A percentile compares a stretch with the other conserved stretches of the same genome.
Evolutionary conservation across 2,113 vertebrate genomes (phyloP).

Genomic region (Albula glossodonta): DNA sequence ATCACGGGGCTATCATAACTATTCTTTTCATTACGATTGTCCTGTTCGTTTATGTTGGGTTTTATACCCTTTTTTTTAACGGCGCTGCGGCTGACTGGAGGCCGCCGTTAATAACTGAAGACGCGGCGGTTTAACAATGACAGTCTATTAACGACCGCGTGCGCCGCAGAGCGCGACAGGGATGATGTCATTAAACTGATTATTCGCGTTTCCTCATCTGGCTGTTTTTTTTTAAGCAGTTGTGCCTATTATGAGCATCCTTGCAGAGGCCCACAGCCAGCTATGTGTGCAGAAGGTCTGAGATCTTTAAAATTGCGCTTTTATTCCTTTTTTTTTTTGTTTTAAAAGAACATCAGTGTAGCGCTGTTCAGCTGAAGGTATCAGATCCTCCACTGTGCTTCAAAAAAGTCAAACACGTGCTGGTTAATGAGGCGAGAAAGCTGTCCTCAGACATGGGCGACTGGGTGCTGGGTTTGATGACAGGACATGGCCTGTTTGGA

Average conservation of each 20-base stretch:
- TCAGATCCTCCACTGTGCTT: slow-evolving; percentile 7
- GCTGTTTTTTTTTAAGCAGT: slow-evolving; percentile 41
- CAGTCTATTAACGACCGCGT: slow-evolving; percentile 66
- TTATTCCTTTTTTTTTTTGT: not conserved
- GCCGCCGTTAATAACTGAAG: slow-evolving; percentile 66
- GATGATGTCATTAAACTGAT: slow-evolving; percentile 72
- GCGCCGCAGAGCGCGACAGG: slow-evolving; percentile 59
- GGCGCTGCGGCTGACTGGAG: slow-evolving; percentile 62
- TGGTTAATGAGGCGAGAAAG: not conserved
- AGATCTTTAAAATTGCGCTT: too few relatives aligned
- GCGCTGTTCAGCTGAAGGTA: not conserved
- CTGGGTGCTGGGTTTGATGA: not conserved
- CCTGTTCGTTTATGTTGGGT: slow-evolving; percentile 63
- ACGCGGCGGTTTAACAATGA: slow-evolving; percentile 67
- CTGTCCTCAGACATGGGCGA: not conserved
- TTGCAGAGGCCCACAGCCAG: not conserved
- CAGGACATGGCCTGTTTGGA: not conserved
- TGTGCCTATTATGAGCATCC: not conserved
- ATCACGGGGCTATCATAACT: slow-evolving; percentile 54
- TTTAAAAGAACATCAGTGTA: not conserved
- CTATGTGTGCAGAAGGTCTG: too few relatives aligned
- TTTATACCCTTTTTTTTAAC: slow-evolving; percentile 68
- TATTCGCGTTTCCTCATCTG: slow-evolving; percentile 55
- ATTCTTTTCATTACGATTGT: slow-evolving; percentile 66
- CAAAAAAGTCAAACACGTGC: not conserved